phyloP scores from a whole-genome alignment of 2,888 invertebrate genomes.

The Fragum sueziense region DNA sequence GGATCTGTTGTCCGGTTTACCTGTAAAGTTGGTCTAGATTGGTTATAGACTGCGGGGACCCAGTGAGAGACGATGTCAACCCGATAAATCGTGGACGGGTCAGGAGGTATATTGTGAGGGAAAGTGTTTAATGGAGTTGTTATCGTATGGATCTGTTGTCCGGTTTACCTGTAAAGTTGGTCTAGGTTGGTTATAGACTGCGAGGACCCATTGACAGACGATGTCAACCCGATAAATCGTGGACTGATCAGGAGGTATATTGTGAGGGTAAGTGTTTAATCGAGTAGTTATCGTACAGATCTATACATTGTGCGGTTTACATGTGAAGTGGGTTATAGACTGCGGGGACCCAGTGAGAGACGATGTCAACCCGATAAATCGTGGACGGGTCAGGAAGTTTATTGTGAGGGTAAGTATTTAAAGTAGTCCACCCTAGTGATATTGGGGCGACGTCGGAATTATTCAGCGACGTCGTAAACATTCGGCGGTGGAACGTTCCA shows the following conservation, averaged over 20 bases:
- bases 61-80: conserved; percentile 94
- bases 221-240: conserved; percentile 96
- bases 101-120: conserved; percentile 95
- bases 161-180: too few species aligned
- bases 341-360: conserved; percentile 95
- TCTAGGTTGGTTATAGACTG: conserved; percentile 94
- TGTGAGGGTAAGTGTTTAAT: conserved; percentile 89
- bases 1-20: conserved; percentile 97
- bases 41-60: conserved; percentile 96
- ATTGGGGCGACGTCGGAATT: too few species aligned
- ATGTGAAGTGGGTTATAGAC: conserved; percentile 95
- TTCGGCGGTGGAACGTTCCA: too few species aligned
- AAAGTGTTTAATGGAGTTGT: too few species aligned
- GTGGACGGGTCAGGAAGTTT: conserved; percentile 95
- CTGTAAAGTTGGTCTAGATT: conserved; percentile 96
- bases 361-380: conserved; percentile 96
- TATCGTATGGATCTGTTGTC: conserved; percentile 97
- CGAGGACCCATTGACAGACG: conserved; percentile 94
- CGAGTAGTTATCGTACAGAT: too few species aligned
- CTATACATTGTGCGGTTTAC: too few species aligned
- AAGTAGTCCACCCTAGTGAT: too few species aligned
- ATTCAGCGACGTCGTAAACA: too few species aligned
- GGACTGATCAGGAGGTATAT: conserved; percentile 94
- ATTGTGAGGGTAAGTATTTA: conserved; percentile 95
- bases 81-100: conserved; percentile 97